These are phyloP conservation scores for Trigoniulus corallinus DNA, from an alignment of 1,140 invertebrate species.

Conservation along the genomic window DNA sequence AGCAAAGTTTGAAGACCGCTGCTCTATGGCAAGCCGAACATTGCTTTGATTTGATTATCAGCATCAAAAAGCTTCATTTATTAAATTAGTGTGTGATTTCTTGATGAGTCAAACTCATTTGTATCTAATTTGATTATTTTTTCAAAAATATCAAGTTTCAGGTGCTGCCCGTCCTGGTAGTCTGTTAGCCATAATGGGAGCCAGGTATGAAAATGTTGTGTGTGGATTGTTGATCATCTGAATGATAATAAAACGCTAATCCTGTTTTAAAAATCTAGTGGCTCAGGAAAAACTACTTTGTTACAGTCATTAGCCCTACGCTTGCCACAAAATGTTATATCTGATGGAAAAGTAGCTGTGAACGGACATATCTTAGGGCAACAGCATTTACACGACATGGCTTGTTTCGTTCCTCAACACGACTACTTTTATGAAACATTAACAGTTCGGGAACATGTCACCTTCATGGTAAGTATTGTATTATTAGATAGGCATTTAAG, in stretches of 20 bases:
- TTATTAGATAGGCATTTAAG: no score
- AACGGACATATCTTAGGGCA: neutral
- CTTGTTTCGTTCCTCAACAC: neutral
- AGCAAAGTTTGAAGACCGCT: no score
- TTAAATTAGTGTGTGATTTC: no score
- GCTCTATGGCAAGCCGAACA: no score
- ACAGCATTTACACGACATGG: neutral
- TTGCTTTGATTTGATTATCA: no score
- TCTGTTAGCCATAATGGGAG: neutral
- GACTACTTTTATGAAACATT: neutral
- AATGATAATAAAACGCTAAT: no score
- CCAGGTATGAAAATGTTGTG: no score
- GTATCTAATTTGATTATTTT: no score
- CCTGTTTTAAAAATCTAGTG: no score
- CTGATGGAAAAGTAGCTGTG: neutral
- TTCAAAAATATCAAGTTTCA: neutral
- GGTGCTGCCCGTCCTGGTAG: neutral
- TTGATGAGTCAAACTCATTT: no score
- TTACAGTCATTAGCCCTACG: neutral
- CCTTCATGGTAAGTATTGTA: neutral
- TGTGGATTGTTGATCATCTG: no score
- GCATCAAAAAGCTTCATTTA: no score
- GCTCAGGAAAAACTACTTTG: neutral
- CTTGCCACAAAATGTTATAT: neutral
- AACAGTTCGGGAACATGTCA: neutral